phyloP scores from a whole-genome alignment of 2,888 invertebrate genomes.

The Conistra vaccinii region DNA sequence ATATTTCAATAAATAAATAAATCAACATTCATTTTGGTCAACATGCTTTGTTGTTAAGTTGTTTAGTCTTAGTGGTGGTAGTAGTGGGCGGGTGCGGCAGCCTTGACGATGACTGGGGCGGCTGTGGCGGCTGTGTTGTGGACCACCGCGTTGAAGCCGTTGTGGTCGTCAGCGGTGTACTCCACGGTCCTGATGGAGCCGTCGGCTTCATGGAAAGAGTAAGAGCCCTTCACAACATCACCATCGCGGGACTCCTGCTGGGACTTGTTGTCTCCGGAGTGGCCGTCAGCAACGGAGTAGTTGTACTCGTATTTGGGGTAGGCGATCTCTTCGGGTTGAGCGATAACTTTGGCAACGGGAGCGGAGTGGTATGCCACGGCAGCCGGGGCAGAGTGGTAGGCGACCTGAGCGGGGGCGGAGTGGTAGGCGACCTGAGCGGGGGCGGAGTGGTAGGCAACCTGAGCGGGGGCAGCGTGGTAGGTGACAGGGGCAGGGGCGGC shows the following conservation, averaged over 20 bases:
- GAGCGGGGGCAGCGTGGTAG: slow-evolving; percentile 67
- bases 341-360: slow-evolving; percentile 72
- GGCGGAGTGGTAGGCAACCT: slow-evolving; percentile 65
- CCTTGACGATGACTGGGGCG: slow-evolving; percentile 78
- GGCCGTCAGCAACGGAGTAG: slow-evolving; percentile 88
- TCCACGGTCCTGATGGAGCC: slow-evolving; percentile 88
- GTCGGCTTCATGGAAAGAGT: slow-evolving; percentile 88
- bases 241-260: slow-evolving; percentile 88
- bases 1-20: slow-evolving; percentile 77
- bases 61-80: slow-evolving; percentile 75
- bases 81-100: slow-evolving; percentile 78
- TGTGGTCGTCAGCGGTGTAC: slow-evolving; percentile 88
- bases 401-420: slow-evolving; percentile 67
- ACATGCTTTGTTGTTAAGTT: slow-evolving; percentile 38
- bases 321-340: slow-evolving; percentile 65
- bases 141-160: slow-evolving; percentile 83
- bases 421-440: slow-evolving; percentile 70
- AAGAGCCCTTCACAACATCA: slow-evolving; percentile 87
- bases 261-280: slow-evolving; percentile 89
- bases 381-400: slow-evolving; percentile 69
- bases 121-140: slow-evolving; percentile 80
- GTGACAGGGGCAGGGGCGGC: slow-evolving; percentile 63
- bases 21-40: slow-evolving; percentile 64
- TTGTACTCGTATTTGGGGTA: slow-evolving; percentile 84
- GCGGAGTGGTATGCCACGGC: slow-evolving; percentile 73